Evolutionary conservation across 2,797 vertebrate species (phyloP), one percentile per base, ranked within the genome.

Genomic region (Echeneis naucrates): DNA sequence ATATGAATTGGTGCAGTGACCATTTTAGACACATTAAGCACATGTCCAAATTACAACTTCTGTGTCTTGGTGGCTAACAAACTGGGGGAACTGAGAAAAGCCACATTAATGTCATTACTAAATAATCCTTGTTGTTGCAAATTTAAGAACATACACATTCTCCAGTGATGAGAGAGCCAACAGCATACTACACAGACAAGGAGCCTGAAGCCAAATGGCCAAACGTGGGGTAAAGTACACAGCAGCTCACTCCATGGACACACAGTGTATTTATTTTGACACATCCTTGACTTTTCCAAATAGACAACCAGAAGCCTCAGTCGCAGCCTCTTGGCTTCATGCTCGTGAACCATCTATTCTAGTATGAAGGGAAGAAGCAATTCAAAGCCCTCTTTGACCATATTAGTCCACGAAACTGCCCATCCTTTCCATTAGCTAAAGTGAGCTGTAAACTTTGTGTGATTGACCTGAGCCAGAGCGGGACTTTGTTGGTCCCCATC

Each of bases 241-340:
- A 89, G 82, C 83, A 80, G 77, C 73, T 72, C 80, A 42, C 63
- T 71, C 47, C 65, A 59, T 71, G 63, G 71, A 80, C 81, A 86
- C 19, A 68, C 50, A 61, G 75, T 78, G 62, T 87, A 89, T 93
- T 93, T 91, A 91, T 92, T 90, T 85, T 90, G 90, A 93, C 90
- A 93, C 87, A 92, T 92, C 87, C 83, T 89, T 82, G 88, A 91
- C 90, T 90, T 89, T 87, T 87, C 78, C 85, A 90, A 87, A 90
- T 57, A 88, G 83, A 93, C 85, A 83, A 92, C 80, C 67, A 85
- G 70, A 77, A 66, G 64, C 70, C 75, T 83, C 65, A 0, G 72
- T 68, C 85, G 83, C 88, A 93, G 86, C 88, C 90, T 89, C 73
- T 80, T 65, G 58, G 72, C 84, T 81, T 92, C 91, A 90, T 53